Base-by-base conservation (phyloP, 2,797 vertebrate species). In the Myiotriccus ornatus region DNA sequence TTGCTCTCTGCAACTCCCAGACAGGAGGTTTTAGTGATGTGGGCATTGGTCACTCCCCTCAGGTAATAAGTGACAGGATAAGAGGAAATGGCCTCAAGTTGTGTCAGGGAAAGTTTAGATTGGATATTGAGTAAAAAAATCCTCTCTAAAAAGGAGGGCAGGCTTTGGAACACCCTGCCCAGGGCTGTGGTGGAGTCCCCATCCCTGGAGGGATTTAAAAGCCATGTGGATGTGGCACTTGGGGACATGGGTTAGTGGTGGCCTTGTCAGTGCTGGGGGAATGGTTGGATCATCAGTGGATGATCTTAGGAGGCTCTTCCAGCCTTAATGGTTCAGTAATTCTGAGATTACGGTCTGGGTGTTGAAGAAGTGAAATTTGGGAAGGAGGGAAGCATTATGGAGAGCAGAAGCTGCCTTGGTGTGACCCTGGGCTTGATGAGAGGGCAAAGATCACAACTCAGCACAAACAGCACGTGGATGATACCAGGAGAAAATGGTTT, bases 381-480 rank as follows among this genome's bases (percentile, higher is more conserved):
- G 43, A 62, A 75, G 56, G 20, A 10, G 23, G 30, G 56, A 80
- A 65, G 5, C 30, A 11, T 28, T 62, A 27, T 2, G 4, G n/a
- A 77, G 47, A 67, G 53, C 39, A 80, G 39, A 53, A 77, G 16
- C 25, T 84, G 37, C 27, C 25, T 76, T 67, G 12, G 17, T 23
- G 55, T 13, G 15, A 30, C 37, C 30, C 32, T 32, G 60, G 43
- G 18, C 6, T 10, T 19, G 16, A 16, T 17, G 22, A 44, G 32
- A 82, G 46, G 16, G 15, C 50, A 67, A 83, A 93, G 32, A 47
- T 19, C 28, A 55, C n/a, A 46, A 13, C 55, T 73, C 46, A 13
- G 27, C 5, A 1, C n/a, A 34, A 59, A 28, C 24, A 1, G 0
- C 30, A 23, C 12, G 8, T 28, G 43, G 34, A 34, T 63, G 32